phyloP scores from a whole-genome alignment of 2,888 invertebrate genomes.

The Candidula unifasciata region DNA sequence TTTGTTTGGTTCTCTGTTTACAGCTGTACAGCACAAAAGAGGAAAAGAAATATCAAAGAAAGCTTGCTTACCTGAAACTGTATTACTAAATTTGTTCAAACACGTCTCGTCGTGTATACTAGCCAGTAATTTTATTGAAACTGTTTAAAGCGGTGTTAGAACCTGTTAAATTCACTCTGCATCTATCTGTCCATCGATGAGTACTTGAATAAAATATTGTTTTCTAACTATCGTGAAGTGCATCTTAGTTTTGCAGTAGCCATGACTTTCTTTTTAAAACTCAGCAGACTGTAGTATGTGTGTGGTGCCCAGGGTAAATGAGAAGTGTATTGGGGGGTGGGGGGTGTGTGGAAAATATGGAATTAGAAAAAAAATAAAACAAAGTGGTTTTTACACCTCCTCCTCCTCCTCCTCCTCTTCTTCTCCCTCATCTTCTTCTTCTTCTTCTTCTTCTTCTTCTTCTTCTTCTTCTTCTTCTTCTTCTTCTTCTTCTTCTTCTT shows the following conservation, averaged over 20 bases:
- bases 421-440: background rate
- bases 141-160: background rate
- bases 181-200: background rate
- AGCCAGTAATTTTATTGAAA: background rate
- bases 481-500: too few relatives aligned
- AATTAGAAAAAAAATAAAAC: too few relatives aligned
- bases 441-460: too few relatives aligned
- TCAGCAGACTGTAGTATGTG: background rate
- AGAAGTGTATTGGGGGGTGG: too few relatives aligned
- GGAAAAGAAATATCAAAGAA: conserved; percentile 76
- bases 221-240: background rate
- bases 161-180: background rate
- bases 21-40: conserved; percentile 77
- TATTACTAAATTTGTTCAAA: conserved; percentile 67
- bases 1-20: conserved; percentile 54
- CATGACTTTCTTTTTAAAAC: background rate
- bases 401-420: background rate
- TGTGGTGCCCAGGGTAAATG: background rate
- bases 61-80: conserved; percentile 76
- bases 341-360: too few relatives aligned
- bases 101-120: background rate
- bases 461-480: too few relatives aligned
- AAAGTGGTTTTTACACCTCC: background rate
- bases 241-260: background rate
- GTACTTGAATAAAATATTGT: background rate